Percentiles rank a stretch among this genome's conserved stretches.
Conservation (phyloP, 2,113 vertebrate genomes). For the Uria aalge region DNA sequence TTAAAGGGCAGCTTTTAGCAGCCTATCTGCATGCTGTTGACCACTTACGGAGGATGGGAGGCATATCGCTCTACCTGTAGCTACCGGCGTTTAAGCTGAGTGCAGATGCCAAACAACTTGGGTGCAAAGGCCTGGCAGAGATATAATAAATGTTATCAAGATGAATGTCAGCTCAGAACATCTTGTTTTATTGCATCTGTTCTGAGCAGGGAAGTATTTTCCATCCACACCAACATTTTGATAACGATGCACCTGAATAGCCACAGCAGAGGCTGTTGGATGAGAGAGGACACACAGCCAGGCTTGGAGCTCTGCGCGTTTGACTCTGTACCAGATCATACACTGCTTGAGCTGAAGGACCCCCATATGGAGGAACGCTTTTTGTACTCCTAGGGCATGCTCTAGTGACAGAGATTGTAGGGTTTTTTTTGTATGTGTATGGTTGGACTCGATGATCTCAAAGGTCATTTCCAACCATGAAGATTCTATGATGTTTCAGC, state of each 20-base stretch:
- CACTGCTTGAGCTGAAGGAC: neutral
- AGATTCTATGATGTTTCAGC: neutral
- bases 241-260: neutral
- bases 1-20: neutral
- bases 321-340: neutral
- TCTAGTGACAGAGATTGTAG: too few relatives aligned
- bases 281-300: neutral
- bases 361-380: accelerated
- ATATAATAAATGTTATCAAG: neutral
- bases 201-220: neutral
- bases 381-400: neutral
- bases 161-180: neutral
- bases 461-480: too few relatives aligned
- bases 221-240: neutral
- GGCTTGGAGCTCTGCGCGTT: accelerated
- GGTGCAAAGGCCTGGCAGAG: neutral
- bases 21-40: neutral
- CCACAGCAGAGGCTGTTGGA: neutral
- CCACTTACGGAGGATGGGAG: neutral
- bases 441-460: too few relatives aligned
- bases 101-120: neutral
- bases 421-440: too few relatives aligned
- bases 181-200: neutral
- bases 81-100: neutral
- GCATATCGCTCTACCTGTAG: neutral